Evolutionary conservation across 2,113 vertebrate species (phyloP).

Genomic region (Plestiodon gilberti): DNA sequence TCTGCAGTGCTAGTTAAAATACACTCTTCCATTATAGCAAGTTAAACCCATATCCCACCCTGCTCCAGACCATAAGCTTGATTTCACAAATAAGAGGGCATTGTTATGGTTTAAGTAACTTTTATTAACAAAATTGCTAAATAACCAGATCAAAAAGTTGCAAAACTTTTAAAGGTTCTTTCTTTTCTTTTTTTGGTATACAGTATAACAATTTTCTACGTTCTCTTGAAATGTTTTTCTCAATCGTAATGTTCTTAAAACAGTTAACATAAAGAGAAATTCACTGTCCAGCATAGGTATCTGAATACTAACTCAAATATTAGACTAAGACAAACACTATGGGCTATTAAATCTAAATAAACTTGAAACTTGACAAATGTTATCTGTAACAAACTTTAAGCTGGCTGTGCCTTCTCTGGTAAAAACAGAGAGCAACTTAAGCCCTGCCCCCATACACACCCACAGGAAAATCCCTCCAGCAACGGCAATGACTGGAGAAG

Average conservation of each 20-base stretch:
- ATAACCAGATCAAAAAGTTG: constrained; percentile 54
- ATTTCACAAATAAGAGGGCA: constrained; percentile 19
- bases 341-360: no score
- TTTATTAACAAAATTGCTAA: constrained; percentile 73
- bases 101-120: constrained; percentile 59
- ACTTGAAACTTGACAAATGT: constrained; percentile 69
- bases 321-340: no score
- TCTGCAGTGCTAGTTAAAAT: not conserved
- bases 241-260: constrained; percentile 63
- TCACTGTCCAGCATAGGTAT: no score
- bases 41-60: not conserved
- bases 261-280: no score
- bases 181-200: not conserved
- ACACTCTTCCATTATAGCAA: not conserved
- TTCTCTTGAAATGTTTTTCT: constrained; percentile 56
- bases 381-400: constrained; percentile 52
- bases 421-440: constrained; percentile 68
- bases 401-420: constrained; percentile 72
- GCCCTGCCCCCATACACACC: constrained; percentile 68
- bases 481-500: constrained; percentile 62
- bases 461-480: constrained; percentile 68
- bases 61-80: not conserved
- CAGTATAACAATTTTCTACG: constrained; percentile 53
- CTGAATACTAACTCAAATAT: no score
- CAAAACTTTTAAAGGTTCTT: not conserved